Conservation (phyloP, 2,113 vertebrate species). For the Hepsetus odoe region DNA sequence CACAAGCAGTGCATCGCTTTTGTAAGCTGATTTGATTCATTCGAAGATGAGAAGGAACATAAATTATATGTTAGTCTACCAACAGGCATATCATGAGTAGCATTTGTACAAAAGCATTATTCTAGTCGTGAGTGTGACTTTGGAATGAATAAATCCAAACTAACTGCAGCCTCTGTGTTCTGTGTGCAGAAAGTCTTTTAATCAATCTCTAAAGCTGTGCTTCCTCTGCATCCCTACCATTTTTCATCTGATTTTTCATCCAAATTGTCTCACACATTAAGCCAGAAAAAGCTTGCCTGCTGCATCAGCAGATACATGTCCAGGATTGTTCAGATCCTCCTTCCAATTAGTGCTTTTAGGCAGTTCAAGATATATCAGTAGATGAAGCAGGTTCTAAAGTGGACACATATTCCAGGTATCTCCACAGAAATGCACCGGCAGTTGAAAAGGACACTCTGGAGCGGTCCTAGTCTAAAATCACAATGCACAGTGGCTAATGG, state of each 20-base stretch:
- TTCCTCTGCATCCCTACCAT: neutral
- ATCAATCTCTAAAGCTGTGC: neutral
- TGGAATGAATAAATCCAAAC: neutral
- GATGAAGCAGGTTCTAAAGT: neutral
- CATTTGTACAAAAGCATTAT: neutral
- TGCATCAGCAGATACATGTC: neutral
- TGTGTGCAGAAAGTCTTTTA: slow-evolving; percentile 16
- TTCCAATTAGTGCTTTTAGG: neutral
- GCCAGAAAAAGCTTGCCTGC: neutral
- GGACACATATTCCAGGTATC: neutral
- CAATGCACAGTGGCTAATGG: neutral
- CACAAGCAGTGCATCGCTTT: neutral
- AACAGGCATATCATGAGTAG: neutral
- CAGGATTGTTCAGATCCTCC: neutral
- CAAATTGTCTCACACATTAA: neutral
- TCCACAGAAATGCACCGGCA: neutral
- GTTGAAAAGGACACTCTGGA: neutral
- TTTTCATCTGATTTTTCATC: neutral
- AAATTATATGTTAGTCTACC: slow-evolving; percentile 1
- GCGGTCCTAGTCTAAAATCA: neutral
- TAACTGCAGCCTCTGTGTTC: neutral
- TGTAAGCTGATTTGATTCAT: neutral
- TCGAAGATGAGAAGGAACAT: neutral
- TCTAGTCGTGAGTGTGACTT: neutral
- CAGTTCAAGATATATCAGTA: neutral